phyloP scores from a whole-genome alignment of 2,888 invertebrate genomes.

The Automeris io region DNA sequence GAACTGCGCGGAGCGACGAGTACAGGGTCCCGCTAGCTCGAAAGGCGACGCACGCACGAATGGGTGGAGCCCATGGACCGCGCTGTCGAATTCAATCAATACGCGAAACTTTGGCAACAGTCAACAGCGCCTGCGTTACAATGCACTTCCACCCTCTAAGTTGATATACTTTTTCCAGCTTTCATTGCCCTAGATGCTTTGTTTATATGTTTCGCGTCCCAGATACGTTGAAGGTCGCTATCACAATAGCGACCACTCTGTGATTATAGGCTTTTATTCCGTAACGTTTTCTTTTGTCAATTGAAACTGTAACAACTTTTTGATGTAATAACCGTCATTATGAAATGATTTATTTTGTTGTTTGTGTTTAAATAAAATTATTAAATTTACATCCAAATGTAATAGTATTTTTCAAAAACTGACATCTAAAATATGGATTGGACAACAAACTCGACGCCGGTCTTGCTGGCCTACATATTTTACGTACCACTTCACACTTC shows the following conservation, averaged over 20 bases:
- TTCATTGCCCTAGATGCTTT: constrained; percentile 44
- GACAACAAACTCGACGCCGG: no score
- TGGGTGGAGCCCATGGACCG: constrained; percentile 10
- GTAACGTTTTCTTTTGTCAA: no score
- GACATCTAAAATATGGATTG: no score
- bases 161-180: constrained; percentile 24
- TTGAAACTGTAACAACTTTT: no score
- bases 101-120: constrained; percentile 8
- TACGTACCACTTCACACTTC: no score
- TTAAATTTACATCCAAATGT: no score
- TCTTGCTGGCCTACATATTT: no score
- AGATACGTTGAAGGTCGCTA: constrained; percentile 40
- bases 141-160: constrained; percentile 19
- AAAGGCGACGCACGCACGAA: constrained; percentile 16
- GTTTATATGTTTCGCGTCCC: constrained; percentile 26
- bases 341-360: no score
- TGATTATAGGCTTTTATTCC: no score
- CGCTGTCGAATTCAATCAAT: constrained; percentile 24
- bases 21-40: constrained; percentile 4
- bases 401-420: no score
- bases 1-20: constrained; percentile 30
- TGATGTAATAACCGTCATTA: no score
- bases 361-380: no score
- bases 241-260: not conserved
- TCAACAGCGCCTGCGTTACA: constrained; percentile 27